phyloP scores from a whole-genome alignment of 2,888 invertebrate species.

The Philhelius pedissequus region DNA sequence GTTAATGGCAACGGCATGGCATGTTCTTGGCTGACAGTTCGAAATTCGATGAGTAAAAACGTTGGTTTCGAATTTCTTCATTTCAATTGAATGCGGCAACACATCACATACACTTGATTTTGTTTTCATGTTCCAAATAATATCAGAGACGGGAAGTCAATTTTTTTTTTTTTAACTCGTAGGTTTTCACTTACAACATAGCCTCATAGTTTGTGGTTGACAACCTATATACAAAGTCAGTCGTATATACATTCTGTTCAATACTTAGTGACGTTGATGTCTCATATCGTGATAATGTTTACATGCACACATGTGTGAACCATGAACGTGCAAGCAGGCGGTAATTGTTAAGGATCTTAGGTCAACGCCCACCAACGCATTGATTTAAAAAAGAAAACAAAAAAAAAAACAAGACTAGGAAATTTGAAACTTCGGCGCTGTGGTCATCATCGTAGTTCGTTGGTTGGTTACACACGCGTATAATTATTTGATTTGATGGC shows the following conservation, averaged over 20 bases:
- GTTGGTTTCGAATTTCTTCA: conserved; percentile 52
- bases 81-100: conserved; percentile 45
- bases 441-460: conserved; percentile 18
- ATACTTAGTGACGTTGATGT: not conserved
- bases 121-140: conserved; percentile 7
- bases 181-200: conserved; percentile 47
- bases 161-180: conserved; percentile 12
- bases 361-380: conserved; percentile 47
- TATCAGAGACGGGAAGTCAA: conserved; percentile 48
- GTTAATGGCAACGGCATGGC: conserved; percentile 55
- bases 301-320: not conserved
- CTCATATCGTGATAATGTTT: conserved; percentile 33
- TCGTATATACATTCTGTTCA: not conserved
- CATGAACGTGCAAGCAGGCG: conserved; percentile 11
- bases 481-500: not conserved
- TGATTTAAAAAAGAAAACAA: conserved; percentile 1
- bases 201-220: conserved; percentile 2
- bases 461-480: not conserved
- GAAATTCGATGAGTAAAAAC: conserved; percentile 53
- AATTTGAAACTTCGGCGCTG: conserved; percentile 13
- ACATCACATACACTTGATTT: not conserved
- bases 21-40: conserved; percentile 61
- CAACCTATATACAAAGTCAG: not conserved
- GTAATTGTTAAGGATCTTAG: conserved; percentile 31
- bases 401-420: not conserved